Base-by-base conservation (phyloP, 2,113 vertebrate genomes). In the Hirundichthys speculiger region DNA sequence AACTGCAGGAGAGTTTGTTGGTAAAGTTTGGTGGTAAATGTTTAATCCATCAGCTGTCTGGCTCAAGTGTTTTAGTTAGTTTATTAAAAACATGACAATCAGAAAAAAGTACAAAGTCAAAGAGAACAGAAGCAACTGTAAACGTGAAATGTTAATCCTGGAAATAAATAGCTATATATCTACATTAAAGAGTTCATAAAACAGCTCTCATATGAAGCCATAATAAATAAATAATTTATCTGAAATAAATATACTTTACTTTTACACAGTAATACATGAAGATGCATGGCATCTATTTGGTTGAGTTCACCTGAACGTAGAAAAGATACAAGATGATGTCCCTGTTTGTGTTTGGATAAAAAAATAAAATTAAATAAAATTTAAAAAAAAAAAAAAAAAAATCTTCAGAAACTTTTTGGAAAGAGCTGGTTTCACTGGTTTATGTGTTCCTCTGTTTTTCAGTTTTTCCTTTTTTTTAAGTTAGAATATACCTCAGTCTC, bases 161-260 rank as follows among this genome's bases (percentile, higher is more conserved):
- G 80, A 66, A 93, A 93, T 94, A 94, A 93, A 94, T 94, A 93
- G 72, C 87, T 88, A 83, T 82, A 83, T 81, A 84, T 82, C 82
- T 82, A 81, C 84, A 87, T 58, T 76, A 78, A 22, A 70, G 39
- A 86, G 88, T 89, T 80, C 48, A 80, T 84, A 80, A 83, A 90
- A 86, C 69, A 88, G 89, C 83, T 87, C 72, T 90, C 88, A 84
- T 84, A 90, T 76, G 77, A 89, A 87, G 92, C 85, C 82, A 86
- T 83, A 94, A 94, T 93, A 93, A 94, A 94, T 94, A 94, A 94
- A 93, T 94, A 94, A 93, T 76, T 94, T 93, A 94, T 81, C 88
- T 86, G 83, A 90, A 94, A 94, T 93, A 93, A 94, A 94, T 94
- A 94, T 89, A 89, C 64, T 80, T 89, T 91, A 88, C 85, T 93